Conservation (phyloP, 2,888 invertebrate genomes). For the Elegia similella region DNA sequence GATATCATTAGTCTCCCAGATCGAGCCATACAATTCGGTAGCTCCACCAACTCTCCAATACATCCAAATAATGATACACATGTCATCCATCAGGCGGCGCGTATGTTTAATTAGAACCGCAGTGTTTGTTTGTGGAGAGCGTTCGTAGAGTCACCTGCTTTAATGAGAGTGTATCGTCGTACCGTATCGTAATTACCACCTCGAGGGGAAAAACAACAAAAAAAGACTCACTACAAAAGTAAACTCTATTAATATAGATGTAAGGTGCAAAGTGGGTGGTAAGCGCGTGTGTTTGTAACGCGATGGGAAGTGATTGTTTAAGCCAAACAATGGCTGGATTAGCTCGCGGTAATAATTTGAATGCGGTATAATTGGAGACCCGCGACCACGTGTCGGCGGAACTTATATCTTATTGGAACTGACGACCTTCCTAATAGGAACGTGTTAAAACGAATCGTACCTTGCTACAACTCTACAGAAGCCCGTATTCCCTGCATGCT, state of each 20-base stretch:
- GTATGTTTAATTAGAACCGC: conserved; percentile 9
- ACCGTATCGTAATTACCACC: conserved; percentile 20
- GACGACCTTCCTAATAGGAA: no score
- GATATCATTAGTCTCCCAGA: background rate
- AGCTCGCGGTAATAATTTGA: conserved; percentile 33
- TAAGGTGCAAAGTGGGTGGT: conserved; percentile 4
- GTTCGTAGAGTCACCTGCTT: conserved; percentile 51
- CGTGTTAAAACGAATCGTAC: no score
- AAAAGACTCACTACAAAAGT: background rate
- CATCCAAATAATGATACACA: conserved; percentile 2
- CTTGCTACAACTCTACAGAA: no score
- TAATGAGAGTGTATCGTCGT: conserved; percentile 47
- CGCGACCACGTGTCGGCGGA: conserved; percentile 2
- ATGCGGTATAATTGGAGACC: conserved; percentile 29
- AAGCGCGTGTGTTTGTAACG: conserved; percentile 11
- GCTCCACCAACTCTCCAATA: background rate
- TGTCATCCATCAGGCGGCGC: conserved; percentile 1
- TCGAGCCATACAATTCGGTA: background rate
- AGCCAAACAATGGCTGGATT: conserved; percentile 41
- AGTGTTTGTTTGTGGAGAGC: conserved; percentile 46
- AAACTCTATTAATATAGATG: background rate
- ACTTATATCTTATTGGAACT: background rate
- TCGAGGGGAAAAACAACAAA: conserved; percentile 19
- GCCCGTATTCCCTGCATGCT: no score
- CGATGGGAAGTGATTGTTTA: conserved; percentile 37